Conservation (phyloP, 2,888 invertebrate species). For the Orthosia gracilis region DNA sequence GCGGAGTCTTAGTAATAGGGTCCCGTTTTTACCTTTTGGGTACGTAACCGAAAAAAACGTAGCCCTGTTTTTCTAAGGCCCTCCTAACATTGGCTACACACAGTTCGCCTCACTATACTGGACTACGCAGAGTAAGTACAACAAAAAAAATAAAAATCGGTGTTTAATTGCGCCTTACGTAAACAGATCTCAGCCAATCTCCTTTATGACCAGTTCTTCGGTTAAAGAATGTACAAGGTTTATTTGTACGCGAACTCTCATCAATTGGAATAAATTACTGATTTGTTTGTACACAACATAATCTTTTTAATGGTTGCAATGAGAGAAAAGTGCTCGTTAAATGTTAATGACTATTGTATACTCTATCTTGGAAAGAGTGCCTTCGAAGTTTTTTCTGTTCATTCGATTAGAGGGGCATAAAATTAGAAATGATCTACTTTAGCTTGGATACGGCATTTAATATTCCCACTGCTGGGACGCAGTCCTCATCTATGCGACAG, state of each 20-base stretch:
- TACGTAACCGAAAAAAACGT: too few species aligned
- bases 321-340: slow-evolving; percentile 49
- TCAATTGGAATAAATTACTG: slow-evolving; percentile 49
- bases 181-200: slow-evolving; percentile 42
- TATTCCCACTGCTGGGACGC: too few species aligned
- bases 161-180: slow-evolving; percentile 36
- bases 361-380: slow-evolving; percentile 12
- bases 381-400: background rate
- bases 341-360: slow-evolving; percentile 22
- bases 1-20: too few species aligned
- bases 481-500: too few species aligned
- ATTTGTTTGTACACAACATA: slow-evolving; percentile 49
- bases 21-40: too few species aligned
- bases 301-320: slow-evolving; percentile 59
- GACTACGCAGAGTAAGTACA: background rate
- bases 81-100: background rate
- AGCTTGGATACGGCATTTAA: too few species aligned
- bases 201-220: slow-evolving; percentile 27
- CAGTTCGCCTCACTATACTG: slow-evolving; percentile 1
- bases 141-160: slow-evolving; percentile 22
- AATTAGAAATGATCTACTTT: background rate
- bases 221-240: slow-evolving; percentile 37
- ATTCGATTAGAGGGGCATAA: background rate
- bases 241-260: slow-evolving; percentile 52
- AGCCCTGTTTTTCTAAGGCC: too few species aligned